Base-by-base conservation (phyloP, 2,113 vertebrate genomes). In the Chionomys nivalis region DNA sequence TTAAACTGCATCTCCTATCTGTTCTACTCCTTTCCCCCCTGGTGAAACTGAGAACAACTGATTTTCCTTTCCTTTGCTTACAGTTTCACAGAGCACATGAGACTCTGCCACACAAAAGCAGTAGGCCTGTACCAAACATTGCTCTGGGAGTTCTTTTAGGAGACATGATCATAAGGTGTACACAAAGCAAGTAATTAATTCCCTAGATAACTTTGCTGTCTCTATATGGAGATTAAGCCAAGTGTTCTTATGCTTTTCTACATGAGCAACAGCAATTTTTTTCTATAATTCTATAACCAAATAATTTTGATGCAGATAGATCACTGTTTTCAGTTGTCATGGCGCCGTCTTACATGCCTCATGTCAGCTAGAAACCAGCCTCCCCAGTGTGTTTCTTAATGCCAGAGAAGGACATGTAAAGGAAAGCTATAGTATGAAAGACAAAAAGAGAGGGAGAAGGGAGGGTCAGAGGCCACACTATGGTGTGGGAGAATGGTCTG, bases 131-230 rank as follows among this genome's bases (percentile, higher is more conserved):
- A 44, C 39, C 63, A 94, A 91, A 70, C 26, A 65, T 90, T 94
- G 94, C 70, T 97, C 63, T 93, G 98, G 97, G 96, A 97, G 52
- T 97, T 96, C 87, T 94, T 97, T 90, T 44, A 89, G 47, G 21
- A 93, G 73, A 82, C 93, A 33, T 16, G 44, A 96, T 97, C 96
- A 94, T 94, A 95, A 96, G 83, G 75, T 96, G 91, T 93, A 72
- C 87, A 96, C 91, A 97, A 95, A 95, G 95, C 96, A 95, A 92
- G 93, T 98, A 97, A 98, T 97, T 97, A 97, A 97, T 97, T 94
- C 97, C 94, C 96, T 42, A 82, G 49, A 49, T 49, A 49, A 49
- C 49, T 11, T 49, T 49, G 49, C 49, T 49, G 49, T 2, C 49
- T 49, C 49, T 49, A 49, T 49, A 49, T 11, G 49, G 49, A 49